Percentiles rank a stretch among this genome's conserved stretches.
Conservation (phyloP, 2,797 vertebrate species). For the Sebastes vulpes region DNA sequence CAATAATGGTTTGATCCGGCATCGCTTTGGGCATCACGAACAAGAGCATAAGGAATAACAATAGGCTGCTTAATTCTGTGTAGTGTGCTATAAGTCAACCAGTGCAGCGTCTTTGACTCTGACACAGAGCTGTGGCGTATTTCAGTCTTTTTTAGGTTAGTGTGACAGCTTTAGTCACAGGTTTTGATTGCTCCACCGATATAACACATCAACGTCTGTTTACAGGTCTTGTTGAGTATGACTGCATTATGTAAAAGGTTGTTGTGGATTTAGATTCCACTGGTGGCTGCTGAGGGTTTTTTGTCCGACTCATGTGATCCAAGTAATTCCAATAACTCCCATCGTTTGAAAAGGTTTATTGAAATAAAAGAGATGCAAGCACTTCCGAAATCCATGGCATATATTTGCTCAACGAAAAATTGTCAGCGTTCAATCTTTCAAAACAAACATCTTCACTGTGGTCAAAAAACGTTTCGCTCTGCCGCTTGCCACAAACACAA, state of each 20-base stretch:
- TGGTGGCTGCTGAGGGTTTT: too few species aligned
- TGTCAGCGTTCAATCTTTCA: too few species aligned
- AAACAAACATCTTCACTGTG: too few species aligned
- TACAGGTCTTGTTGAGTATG: background rate
- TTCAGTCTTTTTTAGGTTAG: background rate
- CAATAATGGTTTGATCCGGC: slow-evolving; percentile 10
- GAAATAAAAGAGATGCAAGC: too few species aligned
- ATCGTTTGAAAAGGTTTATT: too few species aligned
- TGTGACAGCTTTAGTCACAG: background rate
- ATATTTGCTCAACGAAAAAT: too few species aligned
- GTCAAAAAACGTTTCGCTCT: too few species aligned
- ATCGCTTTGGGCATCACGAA: background rate
- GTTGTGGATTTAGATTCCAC: too few species aligned
- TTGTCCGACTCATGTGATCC: too few species aligned
- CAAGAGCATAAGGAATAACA: background rate
- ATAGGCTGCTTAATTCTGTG: background rate
- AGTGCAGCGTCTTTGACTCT: background rate
- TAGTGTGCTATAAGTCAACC: background rate
- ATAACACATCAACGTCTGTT: background rate
- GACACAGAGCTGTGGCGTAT: background rate
- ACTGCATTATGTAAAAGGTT: background rate
- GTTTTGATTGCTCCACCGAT: background rate
- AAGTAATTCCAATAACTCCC: too few species aligned
- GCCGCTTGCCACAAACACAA: too few species aligned
- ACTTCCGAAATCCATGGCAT: too few species aligned